Evolutionary conservation across 2,113 vertebrate species (phyloP).

Genomic region (Mastomys natalensis): DNA sequence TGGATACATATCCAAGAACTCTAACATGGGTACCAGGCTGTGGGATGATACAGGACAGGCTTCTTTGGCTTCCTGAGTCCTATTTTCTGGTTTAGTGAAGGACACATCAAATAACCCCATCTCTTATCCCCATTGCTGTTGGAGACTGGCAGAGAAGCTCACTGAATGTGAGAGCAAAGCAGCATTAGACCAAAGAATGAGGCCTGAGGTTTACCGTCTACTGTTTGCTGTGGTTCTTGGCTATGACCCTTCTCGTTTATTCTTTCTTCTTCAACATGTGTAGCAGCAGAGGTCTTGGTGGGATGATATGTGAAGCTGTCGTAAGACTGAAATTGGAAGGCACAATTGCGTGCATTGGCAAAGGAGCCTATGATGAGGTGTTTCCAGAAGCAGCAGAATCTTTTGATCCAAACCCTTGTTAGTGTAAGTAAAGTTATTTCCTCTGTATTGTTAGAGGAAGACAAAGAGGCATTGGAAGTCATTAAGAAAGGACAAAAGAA

Average conservation of each 20-base stretch:
- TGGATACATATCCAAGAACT: background rate
- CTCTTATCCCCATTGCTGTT: background rate
- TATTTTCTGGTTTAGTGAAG: background rate
- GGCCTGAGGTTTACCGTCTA: background rate
- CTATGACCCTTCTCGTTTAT: background rate
- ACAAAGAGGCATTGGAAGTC: background rate
- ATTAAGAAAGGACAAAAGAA: background rate
- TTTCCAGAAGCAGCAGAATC: background rate
- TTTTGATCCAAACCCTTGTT: background rate
- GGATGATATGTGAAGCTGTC: background rate
- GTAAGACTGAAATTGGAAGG: background rate
- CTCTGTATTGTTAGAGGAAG: conserved; percentile 16
- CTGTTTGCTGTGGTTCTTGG: background rate
- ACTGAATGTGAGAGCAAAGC: background rate
- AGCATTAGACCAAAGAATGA: fast-evolving
- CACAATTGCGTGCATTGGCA: background rate
- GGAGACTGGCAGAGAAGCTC: background rate
- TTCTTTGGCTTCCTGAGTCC: background rate
- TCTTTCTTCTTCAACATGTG: background rate
- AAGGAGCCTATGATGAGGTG: background rate
- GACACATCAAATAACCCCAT: background rate
- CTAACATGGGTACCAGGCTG: background rate
- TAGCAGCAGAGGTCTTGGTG: background rate
- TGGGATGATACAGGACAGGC: background rate
- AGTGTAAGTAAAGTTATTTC: background rate